Evolutionary conservation across 2,888 invertebrate genomes (phyloP).

Genomic region (Cremastinae sp.): DNA sequence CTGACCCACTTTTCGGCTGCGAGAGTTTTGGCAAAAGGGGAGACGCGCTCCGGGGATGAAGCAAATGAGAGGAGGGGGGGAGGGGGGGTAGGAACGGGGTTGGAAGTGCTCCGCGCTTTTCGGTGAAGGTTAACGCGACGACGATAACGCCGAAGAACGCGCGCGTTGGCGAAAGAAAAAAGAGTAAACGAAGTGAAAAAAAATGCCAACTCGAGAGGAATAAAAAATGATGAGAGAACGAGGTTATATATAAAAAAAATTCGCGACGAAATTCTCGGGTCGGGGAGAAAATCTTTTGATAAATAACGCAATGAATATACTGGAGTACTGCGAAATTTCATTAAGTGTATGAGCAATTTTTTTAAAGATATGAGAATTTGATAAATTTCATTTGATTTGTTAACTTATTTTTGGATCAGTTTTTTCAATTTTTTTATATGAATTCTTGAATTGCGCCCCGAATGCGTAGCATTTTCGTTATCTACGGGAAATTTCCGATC

Average conservation of each 20-base stretch:
- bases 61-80: background rate
- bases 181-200: too few species aligned
- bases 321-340: too few species aligned
- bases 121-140: constrained; percentile 55
- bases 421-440: too few species aligned
- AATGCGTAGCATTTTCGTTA: too few species aligned
- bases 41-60: constrained; percentile 8
- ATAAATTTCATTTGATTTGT: too few species aligned
- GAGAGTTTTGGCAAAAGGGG: constrained; percentile 27
- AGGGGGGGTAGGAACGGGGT: constrained; percentile 13
- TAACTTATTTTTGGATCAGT: too few species aligned
- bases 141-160: constrained; percentile 18
- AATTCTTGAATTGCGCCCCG: too few species aligned
- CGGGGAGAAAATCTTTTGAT: background rate
- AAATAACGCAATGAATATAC: too few species aligned
- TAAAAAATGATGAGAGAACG: background rate
- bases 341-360: too few species aligned
- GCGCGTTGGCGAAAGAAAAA: too few species aligned
- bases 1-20: constrained; percentile 57
- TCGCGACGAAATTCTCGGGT: background rate
- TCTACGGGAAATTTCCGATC: too few species aligned
- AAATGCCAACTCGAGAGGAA: background rate
- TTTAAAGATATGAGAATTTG: too few species aligned
- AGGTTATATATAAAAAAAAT: constrained; percentile 12
- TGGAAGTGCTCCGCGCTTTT: constrained; percentile 21